These are phyloP conservation scores for Sphecodes monilicornis DNA, from an alignment of 2,888 invertebrate species.

Conservation along the genomic window DNA sequence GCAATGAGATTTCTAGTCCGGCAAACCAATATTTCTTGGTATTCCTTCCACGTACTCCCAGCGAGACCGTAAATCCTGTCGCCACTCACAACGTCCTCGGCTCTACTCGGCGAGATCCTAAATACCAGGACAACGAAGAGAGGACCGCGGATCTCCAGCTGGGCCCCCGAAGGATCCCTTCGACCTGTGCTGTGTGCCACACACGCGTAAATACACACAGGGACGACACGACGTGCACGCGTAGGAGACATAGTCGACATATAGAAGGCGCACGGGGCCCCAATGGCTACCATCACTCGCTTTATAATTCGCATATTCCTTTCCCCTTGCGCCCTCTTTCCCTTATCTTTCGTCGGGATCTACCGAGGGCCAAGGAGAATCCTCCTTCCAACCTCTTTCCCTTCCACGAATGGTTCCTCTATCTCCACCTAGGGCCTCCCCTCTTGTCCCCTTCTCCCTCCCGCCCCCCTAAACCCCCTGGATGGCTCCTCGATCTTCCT, in stretches of 20 bases:
- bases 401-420: conserved; percentile 72
- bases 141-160: conserved; percentile 76
- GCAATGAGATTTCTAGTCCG: conserved; percentile 64
- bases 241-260: conserved; percentile 53
- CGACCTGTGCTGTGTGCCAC: conserved; percentile 64
- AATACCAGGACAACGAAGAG: conserved; percentile 73
- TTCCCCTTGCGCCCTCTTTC: conserved; percentile 66
- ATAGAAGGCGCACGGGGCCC: conserved; percentile 60
- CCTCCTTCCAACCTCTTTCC: conserved; percentile 62
- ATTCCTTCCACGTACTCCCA: conserved; percentile 55
- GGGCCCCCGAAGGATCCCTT: conserved; percentile 71
- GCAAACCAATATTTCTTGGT: conserved; percentile 62
- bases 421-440: conserved; percentile 58
- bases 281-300: conserved; percentile 75
- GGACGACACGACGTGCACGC: conserved; percentile 37
- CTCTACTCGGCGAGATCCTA: conserved; percentile 73
- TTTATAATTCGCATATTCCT: conserved; percentile 77
- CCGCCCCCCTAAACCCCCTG: not conserved
- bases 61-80: conserved; percentile 75
- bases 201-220: conserved; percentile 55
- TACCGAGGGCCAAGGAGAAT: conserved; percentile 67
- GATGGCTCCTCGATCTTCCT: conserved; percentile 44
- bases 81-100: conserved; percentile 69
- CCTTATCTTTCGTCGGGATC: conserved; percentile 79
- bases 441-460: conserved; percentile 29